Evolutionary conservation across 2,888 invertebrate species (phyloP).

Genomic region (Morpho achilles): DNA sequence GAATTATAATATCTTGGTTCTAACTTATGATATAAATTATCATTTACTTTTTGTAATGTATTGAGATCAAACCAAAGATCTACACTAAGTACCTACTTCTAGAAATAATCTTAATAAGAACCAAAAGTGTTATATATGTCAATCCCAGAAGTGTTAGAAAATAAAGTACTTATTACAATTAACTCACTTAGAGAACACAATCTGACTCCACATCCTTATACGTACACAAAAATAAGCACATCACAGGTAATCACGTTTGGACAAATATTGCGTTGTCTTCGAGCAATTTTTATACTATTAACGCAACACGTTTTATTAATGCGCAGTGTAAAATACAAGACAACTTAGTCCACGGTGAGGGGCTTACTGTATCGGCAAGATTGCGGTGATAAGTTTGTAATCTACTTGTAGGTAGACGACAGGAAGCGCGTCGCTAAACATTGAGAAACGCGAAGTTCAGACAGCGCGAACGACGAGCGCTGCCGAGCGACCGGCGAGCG

Average conservation of each 20-base stretch:
- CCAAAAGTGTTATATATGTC: no score
- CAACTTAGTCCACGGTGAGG: conserved; percentile 28
- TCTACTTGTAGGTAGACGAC: conserved; percentile 32
- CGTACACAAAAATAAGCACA: conserved; percentile 26
- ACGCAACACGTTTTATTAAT: conserved; percentile 37
- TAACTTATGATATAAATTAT: no score
- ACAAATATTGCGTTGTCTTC: conserved; percentile 27
- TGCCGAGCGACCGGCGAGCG: conserved; percentile 13
- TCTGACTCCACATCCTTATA: conserved; percentile 59
- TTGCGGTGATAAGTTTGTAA: conserved; percentile 37
- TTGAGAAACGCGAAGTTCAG: conserved; percentile 15
- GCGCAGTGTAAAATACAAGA: conserved; percentile 30
- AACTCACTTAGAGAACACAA: conserved; percentile 54
- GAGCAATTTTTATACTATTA: conserved; percentile 27
- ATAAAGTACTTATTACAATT: background rate
- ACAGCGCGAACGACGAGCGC: conserved; percentile 7
- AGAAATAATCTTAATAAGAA: no score
- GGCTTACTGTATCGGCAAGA: conserved; percentile 34
- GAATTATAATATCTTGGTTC: no score
- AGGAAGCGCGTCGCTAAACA: conserved; percentile 32
- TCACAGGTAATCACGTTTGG: conserved; percentile 29
- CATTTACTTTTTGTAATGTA: no score
- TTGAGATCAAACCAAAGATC: no score
- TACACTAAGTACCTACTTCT: no score
- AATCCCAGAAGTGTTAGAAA: no score